phyloP scores from a whole-genome alignment of 2,113 vertebrate genomes.

The Chaetodon auriga region DNA sequence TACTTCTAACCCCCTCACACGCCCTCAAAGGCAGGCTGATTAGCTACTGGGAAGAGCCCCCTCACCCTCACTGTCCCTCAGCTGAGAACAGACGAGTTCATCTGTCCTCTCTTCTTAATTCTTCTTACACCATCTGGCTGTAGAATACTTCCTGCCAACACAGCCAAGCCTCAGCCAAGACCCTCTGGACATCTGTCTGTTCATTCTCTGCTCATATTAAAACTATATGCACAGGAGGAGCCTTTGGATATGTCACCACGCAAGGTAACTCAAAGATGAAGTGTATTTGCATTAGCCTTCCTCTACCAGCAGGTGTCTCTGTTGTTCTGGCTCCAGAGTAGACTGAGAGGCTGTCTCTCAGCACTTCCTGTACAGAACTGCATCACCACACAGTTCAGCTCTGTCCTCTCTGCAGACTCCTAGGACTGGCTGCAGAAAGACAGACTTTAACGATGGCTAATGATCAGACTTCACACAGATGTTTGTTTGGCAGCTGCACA shows the following conservation, averaged over 20 bases:
- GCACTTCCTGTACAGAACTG: background rate
- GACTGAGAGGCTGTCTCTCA: background rate
- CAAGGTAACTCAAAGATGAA: background rate
- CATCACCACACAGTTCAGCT: background rate
- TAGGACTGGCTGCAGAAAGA: background rate
- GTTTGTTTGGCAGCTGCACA: background rate
- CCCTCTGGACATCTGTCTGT: background rate
- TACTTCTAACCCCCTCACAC: background rate
- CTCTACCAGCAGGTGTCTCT: constrained; percentile 33
- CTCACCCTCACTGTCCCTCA: background rate
- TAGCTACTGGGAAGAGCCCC: background rate
- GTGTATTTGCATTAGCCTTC: background rate
- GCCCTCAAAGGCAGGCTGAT: background rate
- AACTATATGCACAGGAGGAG: background rate
- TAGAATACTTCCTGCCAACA: background rate
- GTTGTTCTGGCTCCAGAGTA: background rate
- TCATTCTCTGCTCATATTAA: background rate
- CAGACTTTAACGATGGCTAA: background rate
- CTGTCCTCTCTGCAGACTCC: background rate
- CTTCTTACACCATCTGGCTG: background rate
- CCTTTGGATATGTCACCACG: background rate
- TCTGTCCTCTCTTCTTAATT: no score
- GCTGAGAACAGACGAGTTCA: background rate
- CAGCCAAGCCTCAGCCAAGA: background rate
- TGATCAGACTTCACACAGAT: background rate